Evolutionary conservation across 2,113 vertebrate species (phyloP).

Genomic region (Arizona elegans): DNA sequence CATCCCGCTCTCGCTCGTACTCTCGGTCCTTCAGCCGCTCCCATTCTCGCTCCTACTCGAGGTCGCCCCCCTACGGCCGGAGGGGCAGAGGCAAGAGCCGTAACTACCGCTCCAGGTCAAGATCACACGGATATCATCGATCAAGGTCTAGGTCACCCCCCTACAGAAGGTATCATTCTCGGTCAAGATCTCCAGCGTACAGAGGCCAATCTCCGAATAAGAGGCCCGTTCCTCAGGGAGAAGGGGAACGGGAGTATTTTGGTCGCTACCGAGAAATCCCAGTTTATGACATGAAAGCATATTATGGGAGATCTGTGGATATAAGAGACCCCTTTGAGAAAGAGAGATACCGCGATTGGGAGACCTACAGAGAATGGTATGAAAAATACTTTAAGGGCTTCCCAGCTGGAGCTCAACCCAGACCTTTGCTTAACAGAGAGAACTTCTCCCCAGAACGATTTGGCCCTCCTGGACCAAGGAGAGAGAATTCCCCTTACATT

Average conservation of each 20-base stretch:
- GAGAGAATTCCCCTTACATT: constrained; percentile 83
- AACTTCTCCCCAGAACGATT: constrained; percentile 78
- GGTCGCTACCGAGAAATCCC: constrained; percentile 81
- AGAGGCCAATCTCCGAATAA: constrained; percentile 84
- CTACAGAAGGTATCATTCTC: constrained; percentile 78
- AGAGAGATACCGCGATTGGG: constrained; percentile 87
- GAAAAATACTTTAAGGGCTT: constrained; percentile 89
- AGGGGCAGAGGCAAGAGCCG: constrained; percentile 79
- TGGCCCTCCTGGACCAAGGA: constrained; percentile 66
- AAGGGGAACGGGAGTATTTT: constrained; percentile 76
- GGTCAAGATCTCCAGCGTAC: constrained; percentile 81
- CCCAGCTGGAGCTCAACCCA: constrained; percentile 72
- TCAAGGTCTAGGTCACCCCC: constrained; percentile 87
- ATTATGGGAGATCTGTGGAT: constrained; percentile 73
- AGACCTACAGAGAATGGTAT: constrained; percentile 88
- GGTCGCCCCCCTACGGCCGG: constrained; percentile 77
- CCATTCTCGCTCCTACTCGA: constrained; percentile 83
- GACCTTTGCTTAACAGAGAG: constrained; percentile 72
- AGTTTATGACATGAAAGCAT: constrained; percentile 84
- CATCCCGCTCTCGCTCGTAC: constrained; percentile 82
- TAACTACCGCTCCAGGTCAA: constrained; percentile 80
- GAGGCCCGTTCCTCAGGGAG: constrained; percentile 75
- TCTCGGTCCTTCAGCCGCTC: constrained; percentile 89
- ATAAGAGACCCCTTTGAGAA: constrained; percentile 84
- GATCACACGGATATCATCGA: constrained; percentile 84